These are phyloP conservation scores for Ifrita kowaldi DNA, from an alignment of 2,113 vertebrate species.

Conservation along the genomic window DNA sequence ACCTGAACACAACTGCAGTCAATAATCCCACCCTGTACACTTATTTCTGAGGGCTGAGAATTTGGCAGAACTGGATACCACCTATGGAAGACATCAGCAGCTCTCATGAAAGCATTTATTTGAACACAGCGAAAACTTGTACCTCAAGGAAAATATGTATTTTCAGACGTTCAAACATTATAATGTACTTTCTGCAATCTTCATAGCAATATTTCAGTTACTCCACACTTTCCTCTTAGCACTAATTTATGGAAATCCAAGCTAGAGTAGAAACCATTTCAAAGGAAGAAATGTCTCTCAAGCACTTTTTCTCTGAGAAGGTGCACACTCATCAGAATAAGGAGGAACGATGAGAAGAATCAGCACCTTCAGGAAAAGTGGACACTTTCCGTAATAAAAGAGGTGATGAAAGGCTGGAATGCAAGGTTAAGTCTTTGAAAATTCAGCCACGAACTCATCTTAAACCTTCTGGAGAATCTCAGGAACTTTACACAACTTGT, in stretches of 20 bases:
- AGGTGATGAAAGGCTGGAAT: not conserved
- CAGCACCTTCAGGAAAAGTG: not conserved
- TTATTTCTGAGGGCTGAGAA: not conserved
- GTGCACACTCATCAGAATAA: not conserved
- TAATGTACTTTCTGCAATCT: not conserved
- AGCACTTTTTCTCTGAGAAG: not conserved
- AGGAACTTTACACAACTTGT: not conserved
- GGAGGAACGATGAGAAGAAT: not conserved
- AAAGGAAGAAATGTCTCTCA: not conserved
- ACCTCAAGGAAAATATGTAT: not conserved
- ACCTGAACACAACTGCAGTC: not conserved
- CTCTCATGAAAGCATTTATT: not conserved
- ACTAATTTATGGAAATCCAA: slow-evolving; percentile 2
- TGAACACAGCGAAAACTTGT: not conserved
- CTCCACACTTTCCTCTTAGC: not conserved
- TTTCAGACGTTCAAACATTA: not conserved
- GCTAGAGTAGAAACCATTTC: not conserved
- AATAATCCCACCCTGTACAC: not conserved
- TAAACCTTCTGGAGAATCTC: not conserved
- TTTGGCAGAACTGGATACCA: not conserved
- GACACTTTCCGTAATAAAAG: not conserved
- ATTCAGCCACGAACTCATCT: not conserved
- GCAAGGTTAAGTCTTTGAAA: not conserved
- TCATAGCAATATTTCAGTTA: not conserved
- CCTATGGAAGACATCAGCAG: not conserved